Evolutionary conservation across 2,888 invertebrate genomes (phyloP).

Genomic region (Nematopogon swammerdamellus): DNA sequence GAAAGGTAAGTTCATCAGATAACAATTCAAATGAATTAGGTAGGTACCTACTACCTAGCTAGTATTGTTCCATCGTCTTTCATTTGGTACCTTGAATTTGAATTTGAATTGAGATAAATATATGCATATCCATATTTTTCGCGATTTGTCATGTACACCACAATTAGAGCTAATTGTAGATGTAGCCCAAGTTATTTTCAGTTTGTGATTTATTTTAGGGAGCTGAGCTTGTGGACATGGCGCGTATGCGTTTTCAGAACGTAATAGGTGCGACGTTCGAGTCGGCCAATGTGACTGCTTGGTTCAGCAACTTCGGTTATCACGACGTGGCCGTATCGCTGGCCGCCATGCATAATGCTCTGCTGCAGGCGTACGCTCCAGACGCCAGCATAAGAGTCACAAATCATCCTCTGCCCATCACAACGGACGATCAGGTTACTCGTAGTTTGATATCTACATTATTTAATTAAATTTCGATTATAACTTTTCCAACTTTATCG

Average conservation of each 20-base stretch:
- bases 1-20: conserved; percentile 25
- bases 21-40: too few relatives aligned
- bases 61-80: too few relatives aligned
- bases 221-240: conserved; percentile 23
- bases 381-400: conserved; percentile 42
- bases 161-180: too few relatives aligned
- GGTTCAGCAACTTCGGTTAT: conserved; percentile 78
- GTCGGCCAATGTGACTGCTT: conserved; percentile 50
- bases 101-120: not conserved
- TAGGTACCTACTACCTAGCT: too few relatives aligned
- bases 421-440: conserved; percentile 41
- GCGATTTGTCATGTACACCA: too few relatives aligned
- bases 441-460: not conserved
- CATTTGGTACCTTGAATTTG: too few relatives aligned
- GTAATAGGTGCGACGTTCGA: conserved; percentile 57
- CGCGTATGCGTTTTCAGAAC: conserved; percentile 44
- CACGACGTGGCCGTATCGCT: conserved; percentile 70
- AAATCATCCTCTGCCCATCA: conserved; percentile 62
- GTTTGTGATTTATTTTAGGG: conserved; percentile 16
- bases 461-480: too few relatives aligned
- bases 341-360: conserved; percentile 59
- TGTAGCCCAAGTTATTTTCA: too few relatives aligned
- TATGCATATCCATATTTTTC: conserved; percentile 1
- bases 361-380: conserved; percentile 43
- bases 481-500: too few relatives aligned